Base-by-base conservation (phyloP, 2,888 invertebrate genomes). In the Pogonocherus hispidulus region DNA sequence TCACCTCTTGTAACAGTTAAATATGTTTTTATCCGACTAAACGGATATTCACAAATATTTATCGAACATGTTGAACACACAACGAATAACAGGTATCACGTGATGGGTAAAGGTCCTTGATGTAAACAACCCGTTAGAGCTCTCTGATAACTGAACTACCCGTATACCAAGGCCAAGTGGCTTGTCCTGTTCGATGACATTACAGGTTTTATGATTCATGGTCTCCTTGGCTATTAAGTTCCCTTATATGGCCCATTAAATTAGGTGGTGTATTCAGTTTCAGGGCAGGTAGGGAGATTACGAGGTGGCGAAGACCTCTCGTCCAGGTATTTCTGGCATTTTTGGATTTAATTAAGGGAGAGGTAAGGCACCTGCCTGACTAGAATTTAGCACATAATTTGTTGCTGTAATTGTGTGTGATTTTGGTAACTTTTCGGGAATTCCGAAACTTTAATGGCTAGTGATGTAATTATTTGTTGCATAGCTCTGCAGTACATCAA, bases 231-330 rank as follows among this genome's bases (percentile, higher is more conserved):
- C 49, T 27, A 51, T 51, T 51, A 37, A n/a, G 27, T 51, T 35
- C n/a, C 51, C 51, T 62, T 37, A 51, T 49, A 62, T 22, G 62
- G 51, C 3, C 51, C 62, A 62, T 51, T 51, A 51, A 62, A 62
- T 51, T 62, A 47, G 6, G n/a, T 27, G 9, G 14, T 23, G 44
- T 44, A 44, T 22, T 32, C 47, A 35, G 19, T 47, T 59, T 27
- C 32, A 59, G 47, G 16, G 0, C 59, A 41, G 59, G 44, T 47
- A 32, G 6, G 20, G 11, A 14, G 32, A 9, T 35, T 51, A 20
- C 14, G 37, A 51, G 62, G 62, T 51, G 35, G 47, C 27, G n/a
- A 49, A 11, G n/a, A 32, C 11, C 20, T n/a, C n/a, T 20, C 20
- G 16, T 6, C 46, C 14, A 51, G 62, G 51, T 62, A 51, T 62